Evolutionary conservation across 2,113 vertebrate species (phyloP), one percentile per base, ranked within the genome.

Genomic region (Phasianus colchicus): DNA sequence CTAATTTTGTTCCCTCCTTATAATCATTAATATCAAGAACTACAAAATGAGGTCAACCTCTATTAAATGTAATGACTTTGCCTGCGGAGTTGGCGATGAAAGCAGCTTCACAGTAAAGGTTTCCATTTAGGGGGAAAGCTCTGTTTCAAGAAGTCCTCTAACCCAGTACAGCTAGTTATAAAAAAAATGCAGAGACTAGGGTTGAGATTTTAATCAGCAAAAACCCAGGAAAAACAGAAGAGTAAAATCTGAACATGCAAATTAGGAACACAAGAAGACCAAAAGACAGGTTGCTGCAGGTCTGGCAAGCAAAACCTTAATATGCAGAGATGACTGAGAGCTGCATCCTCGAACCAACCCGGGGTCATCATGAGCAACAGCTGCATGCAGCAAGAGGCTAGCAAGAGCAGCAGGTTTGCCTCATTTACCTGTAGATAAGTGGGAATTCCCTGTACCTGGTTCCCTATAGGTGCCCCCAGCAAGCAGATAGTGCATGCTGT

Each of bases 81-180:
- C 88, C 89, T 42, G 86, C 3, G 10, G 86, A 90, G 89, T 66
- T 74, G 60, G 76, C 72, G 65, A 60, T 67, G 91, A 96, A 92
- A 91, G 87, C 94, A 85, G 79, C 84, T 83, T 69, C 89, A 80
- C 82, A 92, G 93, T 84, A 89, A 91, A 91, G 84, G 72, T 52
- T 92, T 95, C 82, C 73, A n/a, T 91, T 92, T 77, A 64, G 30
- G 25, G 30, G 54, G 83, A 22, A 55, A 55, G 58, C 76, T 88
- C 88, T 77, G 17, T 87, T 74, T 91, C 72, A 86, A 93, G 88
- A 55, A 72, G 36, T 66, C 60, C 40, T 32, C 60, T 63, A 76
- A 67, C 72, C 77, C 21, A 2, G 54, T n/a, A 38, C 38, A 63
- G 22, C 64, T 70, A 29, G 34, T 55, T 67, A 17, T 38, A 47